These are phyloP conservation scores for Hypsibius dujardini DNA, from an alignment of 1,140 invertebrate genomes.

Conservation along the genomic window DNA sequence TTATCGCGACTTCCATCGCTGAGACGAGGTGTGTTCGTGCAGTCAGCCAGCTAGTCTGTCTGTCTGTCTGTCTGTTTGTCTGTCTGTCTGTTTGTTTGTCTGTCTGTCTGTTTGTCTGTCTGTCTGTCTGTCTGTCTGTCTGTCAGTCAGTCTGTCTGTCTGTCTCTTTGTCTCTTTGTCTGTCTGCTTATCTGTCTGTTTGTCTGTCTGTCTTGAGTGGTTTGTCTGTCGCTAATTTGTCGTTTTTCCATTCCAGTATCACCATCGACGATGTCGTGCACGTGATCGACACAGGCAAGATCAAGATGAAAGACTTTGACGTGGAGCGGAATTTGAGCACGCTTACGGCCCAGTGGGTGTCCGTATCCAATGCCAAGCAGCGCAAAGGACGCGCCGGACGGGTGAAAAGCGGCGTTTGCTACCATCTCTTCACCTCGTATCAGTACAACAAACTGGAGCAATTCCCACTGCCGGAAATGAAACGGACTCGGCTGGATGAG, in stretches of 20 bases:
- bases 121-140: no score
- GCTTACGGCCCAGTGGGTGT: conserved; percentile 52
- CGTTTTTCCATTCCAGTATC: conserved; percentile 40
- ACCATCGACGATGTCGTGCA: conserved; percentile 77
- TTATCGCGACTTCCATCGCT: conserved; percentile 60
- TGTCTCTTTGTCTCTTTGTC: no score
- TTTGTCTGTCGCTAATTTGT: conserved; percentile 1
- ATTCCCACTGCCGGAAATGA: conserved; percentile 55
- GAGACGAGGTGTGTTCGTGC: conserved; percentile 43
- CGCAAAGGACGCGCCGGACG: conserved; percentile 73
- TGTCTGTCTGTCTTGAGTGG: background rate
- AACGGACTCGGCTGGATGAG: conserved; percentile 52
- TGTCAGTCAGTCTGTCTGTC: no score
- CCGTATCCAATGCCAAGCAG: conserved; percentile 65
- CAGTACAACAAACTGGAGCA: conserved; percentile 41
- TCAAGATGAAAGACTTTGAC: conserved; percentile 57
- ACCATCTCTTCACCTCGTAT: conserved; percentile 57
- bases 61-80: no score
- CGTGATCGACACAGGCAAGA: conserved; percentile 63
- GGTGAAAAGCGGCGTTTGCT: conserved; percentile 64
- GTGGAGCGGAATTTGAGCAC: conserved; percentile 51
- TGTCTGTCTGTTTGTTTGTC: no score
- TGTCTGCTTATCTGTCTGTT: no score
- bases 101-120: no score
- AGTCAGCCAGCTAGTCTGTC: background rate